Base-by-base conservation (phyloP, 1,140 invertebrate genomes). In the Carcinoscorpius rotundicauda region DNA sequence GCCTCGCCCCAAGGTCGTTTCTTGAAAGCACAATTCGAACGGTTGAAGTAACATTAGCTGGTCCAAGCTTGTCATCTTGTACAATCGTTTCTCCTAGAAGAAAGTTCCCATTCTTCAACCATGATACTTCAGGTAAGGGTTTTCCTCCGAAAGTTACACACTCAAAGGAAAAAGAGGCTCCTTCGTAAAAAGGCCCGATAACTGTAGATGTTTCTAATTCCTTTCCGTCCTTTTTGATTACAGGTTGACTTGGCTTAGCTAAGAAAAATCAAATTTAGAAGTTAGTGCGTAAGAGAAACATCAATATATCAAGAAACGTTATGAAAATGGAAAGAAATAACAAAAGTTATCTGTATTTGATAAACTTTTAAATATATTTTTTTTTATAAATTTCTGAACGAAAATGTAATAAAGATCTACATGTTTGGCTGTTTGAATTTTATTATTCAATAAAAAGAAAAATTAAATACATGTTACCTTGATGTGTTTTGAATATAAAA, bases 121-220 rank as follows among this genome's bases (percentile, higher is more conserved):
- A 91, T 9, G 81, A 81, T 58, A 91, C 83, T 64, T 79, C 79
- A 3, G 88, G 87, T 57, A 86, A 83, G 3, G 89, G 88, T 74
- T 87, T 88, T 57, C 87, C 88, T 51, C 68, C 71, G 51, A 63
- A 64, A 3, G 69, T 66, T 64, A 63, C 67, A 49, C 69, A 70
- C 48, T 64, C 64, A 49, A 70, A 48, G 29, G 52, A 60, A 11
- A 70, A 51, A n/a, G 57, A 50, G 9, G 61, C 60, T 52, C 63
- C 64, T 65, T 70, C 66, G 52, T 65, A 65, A 51, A 68, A 65
- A 10, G 69, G 69, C 9, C 69, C 69, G 4, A 70, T 60, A 4
- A 65, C 49, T 4, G 69, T 63, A 5, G 66, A 66, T 8, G 65
- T 65, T 0, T 60, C 6, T 49, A 63, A 61, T n/a, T 55, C 58